Evolutionary conservation across 2,888 invertebrate genomes (phyloP), one percentile per base, ranked within the genome.

Genomic region (Scrobipalpa atriplicella): DNA sequence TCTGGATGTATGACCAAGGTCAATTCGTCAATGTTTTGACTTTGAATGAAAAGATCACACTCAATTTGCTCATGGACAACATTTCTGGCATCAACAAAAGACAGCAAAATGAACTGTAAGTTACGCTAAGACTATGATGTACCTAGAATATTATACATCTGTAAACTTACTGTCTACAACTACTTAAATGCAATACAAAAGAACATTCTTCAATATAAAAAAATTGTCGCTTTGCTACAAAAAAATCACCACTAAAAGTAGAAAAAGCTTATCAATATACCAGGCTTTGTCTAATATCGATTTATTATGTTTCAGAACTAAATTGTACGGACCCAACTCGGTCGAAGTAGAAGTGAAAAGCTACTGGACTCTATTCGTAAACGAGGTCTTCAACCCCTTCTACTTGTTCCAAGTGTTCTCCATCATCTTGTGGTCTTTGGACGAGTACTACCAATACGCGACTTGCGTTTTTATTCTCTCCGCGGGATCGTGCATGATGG

Each of bases 341-440:
- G 96, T 96, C 63, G 93, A 95, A 72, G 95, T 96, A 1, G 94
- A 95, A 78, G 94, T 96, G 1, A 95, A 96, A 79, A 95, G 95
- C 69, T 95, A 96, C 75, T 93, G 94, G 88, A 93, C 93, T 41
- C 84, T 96, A 66, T 94, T 96, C 72, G 84, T 95, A 29, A 93
- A 95, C 69, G 96, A 97, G 94, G 95, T 96, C 41, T 94, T 98
- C 81, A 97, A 97, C 88, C 97, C 98, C 0, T 98, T 97, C 89
- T 98, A 98, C 85, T 93, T 97, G 66, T 98, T 98, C 86, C 98
- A 98, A 96, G 93, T 95, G 3, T 96, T 96, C 83, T 97, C 97
- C 41, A 94, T 98, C 13, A 92, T 94, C 47, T 93, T 98, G 10
- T 98, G 98, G 98, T 94, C 95, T 63, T 85, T 95, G 71, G 98